Conservation (phyloP, 1,140 invertebrate genomes). For the Heliconius himera region DNA sequence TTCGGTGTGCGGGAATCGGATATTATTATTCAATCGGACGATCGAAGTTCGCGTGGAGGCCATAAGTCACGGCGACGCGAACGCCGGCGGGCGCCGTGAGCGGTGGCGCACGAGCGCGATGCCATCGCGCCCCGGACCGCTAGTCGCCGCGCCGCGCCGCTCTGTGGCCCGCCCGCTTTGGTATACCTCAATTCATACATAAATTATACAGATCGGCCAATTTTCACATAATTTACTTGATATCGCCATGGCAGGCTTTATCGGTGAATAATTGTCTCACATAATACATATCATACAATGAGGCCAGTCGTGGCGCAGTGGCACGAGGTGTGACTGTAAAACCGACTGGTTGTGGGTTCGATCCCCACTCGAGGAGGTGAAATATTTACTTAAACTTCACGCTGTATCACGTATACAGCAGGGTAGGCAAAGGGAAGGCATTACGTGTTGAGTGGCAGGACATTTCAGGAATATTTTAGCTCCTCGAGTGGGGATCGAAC, state of each 20-base stretch:
- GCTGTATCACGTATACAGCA: too few relatives aligned
- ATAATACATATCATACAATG: too few relatives aligned
- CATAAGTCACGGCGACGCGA: conserved; percentile 78
- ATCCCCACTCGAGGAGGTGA: too few relatives aligned
- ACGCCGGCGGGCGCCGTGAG: conserved; percentile 75
- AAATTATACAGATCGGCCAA: conserved; percentile 16
- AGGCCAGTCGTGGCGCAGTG: too few relatives aligned
- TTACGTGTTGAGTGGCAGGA: too few relatives aligned
- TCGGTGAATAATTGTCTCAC: not conserved
- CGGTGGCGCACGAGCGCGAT: conserved; percentile 76
- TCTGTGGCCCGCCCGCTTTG: conserved; percentile 38
- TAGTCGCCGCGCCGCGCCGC: conserved; percentile 44
- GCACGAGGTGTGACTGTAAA: too few relatives aligned
- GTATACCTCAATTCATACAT: conserved; percentile 38
- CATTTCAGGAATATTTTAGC: too few relatives aligned
- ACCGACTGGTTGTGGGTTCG: too few relatives aligned
- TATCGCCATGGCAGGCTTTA: not conserved
- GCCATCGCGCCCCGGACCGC: conserved; percentile 59
- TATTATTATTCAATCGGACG: conserved; percentile 80
- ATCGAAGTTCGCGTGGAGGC: conserved; percentile 75
- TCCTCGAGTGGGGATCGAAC: too few relatives aligned
- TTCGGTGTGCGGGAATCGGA: conserved; percentile 77
- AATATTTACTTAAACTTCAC: too few relatives aligned
- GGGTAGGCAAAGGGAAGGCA: too few relatives aligned
- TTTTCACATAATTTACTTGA: conserved; percentile 5